These are phyloP conservation scores for Pycnonotus jocosus DNA, from an alignment of 2,113 vertebrate genomes.

Conservation along the genomic window DNA sequence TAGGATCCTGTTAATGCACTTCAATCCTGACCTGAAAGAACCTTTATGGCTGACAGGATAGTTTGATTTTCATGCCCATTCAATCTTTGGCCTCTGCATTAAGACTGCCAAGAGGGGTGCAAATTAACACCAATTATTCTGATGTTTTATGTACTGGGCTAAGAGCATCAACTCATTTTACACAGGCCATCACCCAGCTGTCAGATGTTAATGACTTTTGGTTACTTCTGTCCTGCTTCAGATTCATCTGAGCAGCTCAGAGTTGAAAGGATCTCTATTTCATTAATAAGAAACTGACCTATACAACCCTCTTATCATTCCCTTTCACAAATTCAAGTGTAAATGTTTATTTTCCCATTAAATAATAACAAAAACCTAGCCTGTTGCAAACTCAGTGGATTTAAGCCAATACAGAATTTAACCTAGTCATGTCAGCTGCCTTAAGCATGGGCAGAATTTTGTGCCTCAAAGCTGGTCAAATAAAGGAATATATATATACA, in stretches of 20 bases:
- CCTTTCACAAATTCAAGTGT: constrained; percentile 6
- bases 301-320: background rate
- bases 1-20: constrained; percentile 44
- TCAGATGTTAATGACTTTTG: constrained; percentile 65
- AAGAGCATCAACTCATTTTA: constrained; percentile 56
- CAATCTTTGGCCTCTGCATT: constrained; percentile 64
- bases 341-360: constrained; percentile 55
- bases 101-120: constrained; percentile 65
- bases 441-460: background rate
- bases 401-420: background rate
- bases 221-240: constrained; percentile 53
- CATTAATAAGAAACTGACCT: constrained; percentile 53
- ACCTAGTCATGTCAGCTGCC: background rate
- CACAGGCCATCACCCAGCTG: constrained; percentile 61
- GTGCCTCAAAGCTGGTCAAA: background rate
- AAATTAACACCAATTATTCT: constrained; percentile 75
- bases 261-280: constrained; percentile 37
- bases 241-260: constrained; percentile 41
- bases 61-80: constrained; percentile 57
- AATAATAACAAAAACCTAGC: constrained; percentile 4
- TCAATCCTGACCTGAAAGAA: constrained; percentile 56
- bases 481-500: background rate
- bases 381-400: background rate
- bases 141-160: constrained; percentile 61
- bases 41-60: constrained; percentile 49